A percentile compares a stretch with the other conserved stretches of the same genome.
These are phyloP conservation scores for Thryonomys swinderianus DNA, from an alignment of 2,113 vertebrate species.

Conservation along the genomic window DNA sequence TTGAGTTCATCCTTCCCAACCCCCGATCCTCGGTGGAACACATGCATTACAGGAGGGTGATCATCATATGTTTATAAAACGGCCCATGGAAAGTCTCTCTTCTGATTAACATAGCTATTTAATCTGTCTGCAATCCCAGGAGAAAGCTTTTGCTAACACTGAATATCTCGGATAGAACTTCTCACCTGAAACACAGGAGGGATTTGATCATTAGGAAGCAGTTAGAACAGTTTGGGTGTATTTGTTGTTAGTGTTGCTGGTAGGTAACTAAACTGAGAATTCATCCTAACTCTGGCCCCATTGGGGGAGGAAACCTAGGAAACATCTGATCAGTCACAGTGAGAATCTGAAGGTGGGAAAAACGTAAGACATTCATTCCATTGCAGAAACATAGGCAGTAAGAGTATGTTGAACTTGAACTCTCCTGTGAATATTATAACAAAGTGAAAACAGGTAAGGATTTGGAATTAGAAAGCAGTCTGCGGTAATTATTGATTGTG, in stretches of 20 bases:
- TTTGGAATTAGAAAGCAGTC: neutral
- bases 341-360: neutral
- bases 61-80: constrained; percentile 50
- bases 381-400: too few species aligned
- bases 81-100: neutral
- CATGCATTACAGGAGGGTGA: neutral
- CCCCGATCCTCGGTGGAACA: neutral
- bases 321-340: neutral
- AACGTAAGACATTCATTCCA: neutral
- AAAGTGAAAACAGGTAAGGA: neutral
- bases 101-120: neutral
- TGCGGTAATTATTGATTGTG: neutral
- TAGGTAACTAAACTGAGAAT: neutral
- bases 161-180: neutral
- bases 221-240: neutral
- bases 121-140: neutral
- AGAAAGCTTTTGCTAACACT: neutral
- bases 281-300: neutral
- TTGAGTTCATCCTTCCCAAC: neutral
- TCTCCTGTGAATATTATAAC: neutral
- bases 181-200: neutral
- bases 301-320: neutral
- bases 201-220: neutral
- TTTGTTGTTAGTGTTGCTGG: neutral
- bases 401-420: neutral